Percentiles rank a stretch among this genome's conserved stretches.
These are phyloP conservation scores for Rostratula benghalensis DNA, from an alignment of 2,113 vertebrate species.

Conservation along the genomic window DNA sequence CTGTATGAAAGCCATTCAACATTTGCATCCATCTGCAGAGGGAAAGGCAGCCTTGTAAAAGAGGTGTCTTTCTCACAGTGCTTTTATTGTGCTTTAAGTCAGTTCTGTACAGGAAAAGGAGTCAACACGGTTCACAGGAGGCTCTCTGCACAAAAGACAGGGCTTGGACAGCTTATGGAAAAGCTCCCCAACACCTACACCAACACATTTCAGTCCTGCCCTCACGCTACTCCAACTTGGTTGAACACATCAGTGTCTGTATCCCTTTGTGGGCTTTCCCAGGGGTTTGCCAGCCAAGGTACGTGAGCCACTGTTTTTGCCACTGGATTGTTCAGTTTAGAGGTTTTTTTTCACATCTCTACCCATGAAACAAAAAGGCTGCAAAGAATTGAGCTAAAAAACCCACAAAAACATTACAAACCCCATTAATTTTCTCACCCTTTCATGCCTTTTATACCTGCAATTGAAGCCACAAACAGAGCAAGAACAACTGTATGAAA, in stretches of 20 bases:
- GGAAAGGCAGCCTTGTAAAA: not conserved
- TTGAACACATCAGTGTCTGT: not conserved
- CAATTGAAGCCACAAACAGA: not conserved
- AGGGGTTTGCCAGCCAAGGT: not conserved
- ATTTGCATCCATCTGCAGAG: rapidly evolving
- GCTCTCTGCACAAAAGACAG: not conserved
- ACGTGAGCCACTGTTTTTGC: not conserved
- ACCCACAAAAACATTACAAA: not conserved
- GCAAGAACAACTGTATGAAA: not conserved
- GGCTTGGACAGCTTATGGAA: not conserved
- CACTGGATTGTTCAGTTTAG: not conserved
- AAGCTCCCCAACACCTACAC: not conserved
- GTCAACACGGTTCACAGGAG: not conserved
- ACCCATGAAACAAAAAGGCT: not conserved
- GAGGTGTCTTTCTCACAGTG: not conserved
- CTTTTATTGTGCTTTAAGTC: conserved; percentile 12
- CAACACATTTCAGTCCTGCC: not conserved
- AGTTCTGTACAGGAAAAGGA: not conserved
- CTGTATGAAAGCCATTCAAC: not conserved
- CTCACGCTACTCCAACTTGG: not conserved
- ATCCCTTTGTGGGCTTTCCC: not conserved
- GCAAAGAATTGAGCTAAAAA: not conserved
- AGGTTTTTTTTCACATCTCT: not conserved
- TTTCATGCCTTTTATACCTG: not conserved
- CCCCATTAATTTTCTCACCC: not conserved